Evolutionary conservation across 2,113 vertebrate genomes (phyloP).

Genomic region (Henicopernis longicauda): DNA sequence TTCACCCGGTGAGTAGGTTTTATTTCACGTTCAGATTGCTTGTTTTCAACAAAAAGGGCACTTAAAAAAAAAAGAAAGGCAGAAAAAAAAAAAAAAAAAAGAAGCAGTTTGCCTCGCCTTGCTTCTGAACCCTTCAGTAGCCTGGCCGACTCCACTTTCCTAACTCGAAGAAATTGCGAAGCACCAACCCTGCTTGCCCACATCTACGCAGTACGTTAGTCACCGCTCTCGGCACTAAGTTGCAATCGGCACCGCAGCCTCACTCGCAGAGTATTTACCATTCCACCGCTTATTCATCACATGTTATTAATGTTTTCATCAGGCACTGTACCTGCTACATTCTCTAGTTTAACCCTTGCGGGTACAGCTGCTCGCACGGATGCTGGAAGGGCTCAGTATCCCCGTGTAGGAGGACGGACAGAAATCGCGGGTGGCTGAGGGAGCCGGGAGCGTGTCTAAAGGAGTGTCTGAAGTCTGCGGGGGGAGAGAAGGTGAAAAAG

Average conservation of each 20-base stretch:
- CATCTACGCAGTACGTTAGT: not conserved
- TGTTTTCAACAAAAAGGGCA: not conserved
- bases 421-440: not conserved
- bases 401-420: not conserved
- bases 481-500: not conserved
- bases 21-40: not conserved
- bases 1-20: constrained; percentile 69
- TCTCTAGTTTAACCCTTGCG: not conserved
- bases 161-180: not conserved
- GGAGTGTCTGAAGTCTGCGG: not conserved
- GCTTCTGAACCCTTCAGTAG: not conserved
- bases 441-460: not conserved
- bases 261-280: not conserved
- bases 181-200: not conserved
- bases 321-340: not conserved
- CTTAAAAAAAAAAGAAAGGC: not conserved
- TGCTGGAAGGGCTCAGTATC: not conserved
- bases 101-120: not conserved
- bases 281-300: not conserved
- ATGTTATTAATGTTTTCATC: not conserved
- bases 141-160: not conserved
- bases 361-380: not conserved
- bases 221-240: not conserved
- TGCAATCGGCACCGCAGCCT: not conserved
- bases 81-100: too few relatives aligned